These are phyloP conservation scores for Uloborus diversus DNA, from an alignment of 1,140 invertebrate species.

Conservation along the genomic window DNA sequence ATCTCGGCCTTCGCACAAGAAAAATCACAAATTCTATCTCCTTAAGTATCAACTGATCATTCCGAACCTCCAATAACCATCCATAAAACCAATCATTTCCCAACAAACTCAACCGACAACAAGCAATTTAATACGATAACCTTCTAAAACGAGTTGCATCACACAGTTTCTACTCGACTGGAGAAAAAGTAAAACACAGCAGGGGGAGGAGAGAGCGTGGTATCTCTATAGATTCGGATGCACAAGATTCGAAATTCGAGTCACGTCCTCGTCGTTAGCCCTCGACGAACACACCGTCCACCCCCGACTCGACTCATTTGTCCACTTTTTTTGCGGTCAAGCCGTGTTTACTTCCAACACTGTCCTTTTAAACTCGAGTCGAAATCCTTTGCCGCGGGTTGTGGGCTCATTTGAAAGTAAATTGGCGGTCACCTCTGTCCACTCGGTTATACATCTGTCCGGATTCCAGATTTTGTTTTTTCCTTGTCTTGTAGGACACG, in stretches of 20 bases:
- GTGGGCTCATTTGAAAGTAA: neutral
- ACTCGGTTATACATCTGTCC: neutral
- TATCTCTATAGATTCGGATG: neutral
- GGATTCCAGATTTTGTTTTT: neutral
- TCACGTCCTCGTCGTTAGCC: conserved; percentile 24
- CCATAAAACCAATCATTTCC: no score
- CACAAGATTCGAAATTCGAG: neutral
- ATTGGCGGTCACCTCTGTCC: neutral
- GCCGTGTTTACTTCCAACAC: neutral
- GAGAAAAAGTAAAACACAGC: neutral
- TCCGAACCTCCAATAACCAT: no score
- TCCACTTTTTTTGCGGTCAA: conserved; percentile 45
- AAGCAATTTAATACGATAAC: no score
- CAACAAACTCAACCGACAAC: no score
- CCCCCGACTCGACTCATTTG: conserved; percentile 20
- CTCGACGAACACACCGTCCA: neutral
- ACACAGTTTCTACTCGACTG: no score
- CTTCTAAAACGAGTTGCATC: no score
- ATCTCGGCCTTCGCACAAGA: no score
- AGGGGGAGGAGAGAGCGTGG: no score
- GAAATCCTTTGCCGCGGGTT: neutral
- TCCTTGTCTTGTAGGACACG: no score
- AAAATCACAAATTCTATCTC: no score
- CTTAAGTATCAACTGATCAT: no score
- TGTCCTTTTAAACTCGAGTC: conserved; percentile 24